Evolutionary conservation across 2,888 invertebrate species (phyloP), one percentile per base, ranked within the genome.

Genomic region (Apeira syringaria): DNA sequence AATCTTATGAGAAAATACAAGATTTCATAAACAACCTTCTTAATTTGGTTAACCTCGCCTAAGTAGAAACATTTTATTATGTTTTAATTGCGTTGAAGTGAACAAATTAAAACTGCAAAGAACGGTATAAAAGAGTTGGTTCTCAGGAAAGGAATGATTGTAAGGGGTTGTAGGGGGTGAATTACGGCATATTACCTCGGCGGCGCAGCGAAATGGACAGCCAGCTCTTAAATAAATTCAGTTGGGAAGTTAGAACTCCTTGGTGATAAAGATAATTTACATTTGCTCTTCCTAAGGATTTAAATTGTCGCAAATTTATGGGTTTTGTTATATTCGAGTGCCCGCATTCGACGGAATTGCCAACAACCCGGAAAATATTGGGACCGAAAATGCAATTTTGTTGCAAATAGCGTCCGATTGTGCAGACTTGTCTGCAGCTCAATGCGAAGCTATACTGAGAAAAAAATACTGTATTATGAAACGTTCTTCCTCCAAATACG

Each of bases 121-220:
- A 53, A 47, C 40, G 43, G 39, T 34, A 34, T 36, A 37, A 46
- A 54, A 39, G 54, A 35, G 52, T 54, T 36, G 50, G 45, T 47
- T 61, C 51, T 47, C 32, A 34, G 50, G 43, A 37, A 44, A 57
- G 58, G 52, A 52, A 47, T 31, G 39, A 53, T 41, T 50, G 56
- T 45, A 49, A 53, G 52, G 56, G 54, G 56, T 41, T 50, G 56
- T 45, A 49, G 54, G 52, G 56, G 54, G 56, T 65, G 60, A 62
- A 48, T 68, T 66, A 61, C 50, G 53, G 53, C 45, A 47, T 56
- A 64, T 64, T 66, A 64, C 52, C 50, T 53, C 51, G 43, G 57
- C 56, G 57, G 58, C 61, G 55, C 50, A 52, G 47, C 31, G 52
- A 55, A 61, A 68, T 56, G 54, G 54, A 56, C 52, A 44, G 38